Base-by-base conservation (phyloP, 2,113 vertebrate species). In the Entelurus aequoreus region DNA sequence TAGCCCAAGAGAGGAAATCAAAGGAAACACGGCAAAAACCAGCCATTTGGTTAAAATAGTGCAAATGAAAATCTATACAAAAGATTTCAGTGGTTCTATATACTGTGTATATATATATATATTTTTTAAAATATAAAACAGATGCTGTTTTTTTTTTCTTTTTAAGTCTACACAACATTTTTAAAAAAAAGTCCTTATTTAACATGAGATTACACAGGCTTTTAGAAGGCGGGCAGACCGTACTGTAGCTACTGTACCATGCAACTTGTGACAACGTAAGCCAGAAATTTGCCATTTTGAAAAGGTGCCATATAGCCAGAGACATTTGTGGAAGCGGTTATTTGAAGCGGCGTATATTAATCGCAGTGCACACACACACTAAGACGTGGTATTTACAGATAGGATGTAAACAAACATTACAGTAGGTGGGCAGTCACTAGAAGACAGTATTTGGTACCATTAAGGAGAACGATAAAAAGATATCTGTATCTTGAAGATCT, bases 1-100 rank as follows among this genome's bases (percentile, higher is more conserved):
- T 81, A 83, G 84, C 71, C 75, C 75, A 71, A 85, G 72, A 75
- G 68, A 81, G 63, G 74, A 76, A 81, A 80, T 68, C 19, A 57
- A 56, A 50, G 6, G 19, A 55, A 79, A 76, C 48, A 65, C 63
- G 77, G 76, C 83, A 64, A 58, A 21, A 76, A 70, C 12, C 47
- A 53, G 72, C 81, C 79, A 50, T 80, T 77, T 77, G 77, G 63
- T 66, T 74, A 77, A 79, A 75, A 87, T 88, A 91, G 90, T 91
- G 91, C 91, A 92, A 91, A 90, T 80, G 19, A 91, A 90, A 90
- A 81, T 79, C 71, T 75, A 72, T 89, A 89, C 63, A 90, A 87
- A 88, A 76, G 61, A 83, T 81, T 77, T 80, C 72, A 87, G 85
- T 83, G 82, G 75, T 68, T 61, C n/a, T 12, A 38, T 84, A 61